Conservation (phyloP, 1,140 invertebrate species). For the Caenorhabditis latens region DNA sequence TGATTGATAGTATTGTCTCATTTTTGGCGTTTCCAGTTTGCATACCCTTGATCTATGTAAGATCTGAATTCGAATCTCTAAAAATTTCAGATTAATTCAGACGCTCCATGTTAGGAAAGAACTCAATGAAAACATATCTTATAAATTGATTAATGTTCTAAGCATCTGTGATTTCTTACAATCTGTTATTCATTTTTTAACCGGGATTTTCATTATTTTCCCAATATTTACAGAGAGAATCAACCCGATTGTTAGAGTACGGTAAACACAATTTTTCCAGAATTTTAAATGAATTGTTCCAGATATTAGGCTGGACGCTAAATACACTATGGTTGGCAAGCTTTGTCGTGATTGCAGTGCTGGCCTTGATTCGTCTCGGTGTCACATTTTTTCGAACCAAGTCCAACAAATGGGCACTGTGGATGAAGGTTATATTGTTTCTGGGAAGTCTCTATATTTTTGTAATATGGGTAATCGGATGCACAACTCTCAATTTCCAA, state of each 20-base stretch:
- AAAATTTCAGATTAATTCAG: not conserved
- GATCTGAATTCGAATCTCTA: not conserved
- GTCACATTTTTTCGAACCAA: not conserved
- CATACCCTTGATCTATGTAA: not conserved
- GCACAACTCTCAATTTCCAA: not conserved
- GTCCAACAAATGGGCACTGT: not conserved
- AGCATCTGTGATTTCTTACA: not conserved
- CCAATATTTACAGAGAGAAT: not conserved
- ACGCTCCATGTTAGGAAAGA: not conserved
- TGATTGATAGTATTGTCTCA: not conserved
- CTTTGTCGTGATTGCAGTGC: not conserved
- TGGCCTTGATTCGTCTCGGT: not conserved
- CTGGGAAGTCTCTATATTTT: not conserved
- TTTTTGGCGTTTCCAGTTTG: not conserved
- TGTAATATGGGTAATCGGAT: not conserved
- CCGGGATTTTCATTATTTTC: conserved; percentile 1
- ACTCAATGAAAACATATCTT: not conserved
- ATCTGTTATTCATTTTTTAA: conserved; percentile 14
- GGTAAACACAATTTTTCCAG: not conserved
- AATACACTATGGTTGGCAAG: not conserved
- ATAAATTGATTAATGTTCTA: not conserved
- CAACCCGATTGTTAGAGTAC: not conserved
- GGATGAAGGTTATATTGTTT: not conserved
- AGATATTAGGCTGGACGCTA: not conserved
- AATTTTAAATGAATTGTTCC: no score